These are phyloP conservation scores for Edolisoma coerulescens DNA, from an alignment of 2,113 vertebrate species.

Conservation along the genomic window DNA sequence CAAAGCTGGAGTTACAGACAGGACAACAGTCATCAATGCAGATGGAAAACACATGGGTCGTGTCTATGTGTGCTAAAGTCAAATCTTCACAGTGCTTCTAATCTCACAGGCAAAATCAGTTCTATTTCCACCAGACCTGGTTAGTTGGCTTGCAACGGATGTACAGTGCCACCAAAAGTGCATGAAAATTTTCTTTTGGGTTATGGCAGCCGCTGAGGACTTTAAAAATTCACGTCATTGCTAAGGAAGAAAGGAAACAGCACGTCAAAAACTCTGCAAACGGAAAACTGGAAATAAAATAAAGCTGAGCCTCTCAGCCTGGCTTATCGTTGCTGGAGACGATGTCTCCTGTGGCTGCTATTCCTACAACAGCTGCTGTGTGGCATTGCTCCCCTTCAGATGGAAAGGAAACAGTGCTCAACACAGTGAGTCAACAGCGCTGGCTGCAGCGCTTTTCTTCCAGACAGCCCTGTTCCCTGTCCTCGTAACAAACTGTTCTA, in stretches of 20 bases:
- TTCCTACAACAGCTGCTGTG: conserved; percentile 78
- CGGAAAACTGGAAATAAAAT: not conserved
- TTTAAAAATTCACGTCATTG: not conserved
- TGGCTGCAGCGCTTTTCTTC: not conserved
- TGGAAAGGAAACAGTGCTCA: not conserved
- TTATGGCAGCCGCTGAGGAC: accelerated
- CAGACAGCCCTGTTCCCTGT: conserved; percentile 53
- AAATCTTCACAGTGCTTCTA: not conserved
- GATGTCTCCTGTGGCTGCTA: conserved; percentile 62
- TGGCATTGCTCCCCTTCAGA: conserved; percentile 78
- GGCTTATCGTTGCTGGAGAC: not conserved
- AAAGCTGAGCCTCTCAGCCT: not conserved
- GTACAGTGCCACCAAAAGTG: not conserved
- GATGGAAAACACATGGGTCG: not conserved
- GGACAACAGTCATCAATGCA: not conserved
- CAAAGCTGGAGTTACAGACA: not conserved
- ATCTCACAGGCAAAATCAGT: not conserved
- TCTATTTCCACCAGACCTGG: not conserved
- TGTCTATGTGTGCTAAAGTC: not conserved
- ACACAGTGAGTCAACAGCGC: not conserved
- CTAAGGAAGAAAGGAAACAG: not conserved
- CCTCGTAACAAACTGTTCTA: conserved; percentile 72
- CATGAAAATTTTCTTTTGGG: not conserved
- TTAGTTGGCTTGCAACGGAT: not conserved
- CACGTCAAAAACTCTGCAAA: not conserved